Evolutionary conservation across 1,140 invertebrate species (phyloP), one percentile per base, ranked within the genome.

Genomic region (Cataglyphis hispanica): DNA sequence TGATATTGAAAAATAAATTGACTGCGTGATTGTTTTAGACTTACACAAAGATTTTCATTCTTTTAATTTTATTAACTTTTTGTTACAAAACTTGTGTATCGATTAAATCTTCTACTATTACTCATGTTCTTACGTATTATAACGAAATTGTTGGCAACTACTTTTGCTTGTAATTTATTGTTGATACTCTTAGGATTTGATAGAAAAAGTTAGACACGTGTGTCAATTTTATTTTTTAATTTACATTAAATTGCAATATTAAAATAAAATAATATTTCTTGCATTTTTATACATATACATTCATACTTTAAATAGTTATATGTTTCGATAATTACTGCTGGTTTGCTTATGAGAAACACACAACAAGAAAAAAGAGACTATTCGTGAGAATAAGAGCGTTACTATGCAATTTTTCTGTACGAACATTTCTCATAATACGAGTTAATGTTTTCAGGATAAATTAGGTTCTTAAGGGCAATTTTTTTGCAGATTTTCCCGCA

Each of bases 21-120:
- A 53, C 56, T 78, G 75, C 61, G 76, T 64, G 76, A 31, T 78
- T 66, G 43, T 50, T 77, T 77, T 78, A 66, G 61, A 67, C 53
- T 50, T 80, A 67, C n/a, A 67, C 43, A 1, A 43, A 67, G 46
- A 80, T 67, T 53, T 67, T n/a, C 22, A 31, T 56, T 78, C 10
- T 64, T 69, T 25, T 13, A 56, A 16, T 43, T 78, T 67, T 67
- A 67, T 56, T 80, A 69, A 80, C 22, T 13, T 67, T 50, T 37
- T 25, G 6, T 80, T 27, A 31, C 31, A 40, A 67, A 56, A 31
- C n/a, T 37, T 19, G 10, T 46, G 22, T 78, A 80, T 56, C 63
- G 63, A 80, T 67, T 56, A 69, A 67, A 37, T 61, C 25, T 80
- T 56, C 76, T 56, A n/a, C 10, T 67, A n/a, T 25, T 53, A 78